Conservation (phyloP, 2,888 invertebrate genomes). For the Ormia ochracea region DNA sequence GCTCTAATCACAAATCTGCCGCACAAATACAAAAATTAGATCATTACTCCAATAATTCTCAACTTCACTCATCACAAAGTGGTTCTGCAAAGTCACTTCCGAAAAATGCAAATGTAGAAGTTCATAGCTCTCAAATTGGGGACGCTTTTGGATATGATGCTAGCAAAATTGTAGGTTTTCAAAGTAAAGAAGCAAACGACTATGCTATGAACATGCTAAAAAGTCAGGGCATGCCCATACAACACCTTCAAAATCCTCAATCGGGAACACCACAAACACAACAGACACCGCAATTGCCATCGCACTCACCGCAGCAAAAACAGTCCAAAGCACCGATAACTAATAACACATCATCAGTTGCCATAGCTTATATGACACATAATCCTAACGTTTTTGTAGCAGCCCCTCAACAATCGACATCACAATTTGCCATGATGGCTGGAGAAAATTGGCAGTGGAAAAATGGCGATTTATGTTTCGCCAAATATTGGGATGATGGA, state of each 20-base stretch:
- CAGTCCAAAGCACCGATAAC: constrained; percentile 37
- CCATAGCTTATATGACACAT: constrained; percentile 40
- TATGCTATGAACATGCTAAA: constrained; percentile 76
- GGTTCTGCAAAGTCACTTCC: constrained; percentile 56
- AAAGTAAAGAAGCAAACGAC: constrained; percentile 76
- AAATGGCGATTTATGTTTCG: constrained; percentile 89
- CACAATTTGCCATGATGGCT: constrained; percentile 79
- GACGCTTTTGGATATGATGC: constrained; percentile 76
- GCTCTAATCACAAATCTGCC: constrained; percentile 51
- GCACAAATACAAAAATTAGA: constrained; percentile 64
- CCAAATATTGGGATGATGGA: constrained; percentile 95
- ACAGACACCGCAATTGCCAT: constrained; percentile 35
- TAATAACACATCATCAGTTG: constrained; percentile 41
- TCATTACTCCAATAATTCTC: constrained; percentile 68
- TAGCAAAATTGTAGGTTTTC: constrained; percentile 77
- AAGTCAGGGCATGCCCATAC: constrained; percentile 70
- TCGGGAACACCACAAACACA: constrained; percentile 25
- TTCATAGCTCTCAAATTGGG: constrained; percentile 63
- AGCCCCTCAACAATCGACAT: constrained; percentile 68
- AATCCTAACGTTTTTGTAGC: constrained; percentile 58
- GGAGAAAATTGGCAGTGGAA: constrained; percentile 81
- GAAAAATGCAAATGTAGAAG: constrained; percentile 55
- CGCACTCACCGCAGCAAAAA: constrained; percentile 22
- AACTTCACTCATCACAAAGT: constrained; percentile 6
- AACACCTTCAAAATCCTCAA: constrained; percentile 49